These are phyloP conservation scores for Aproaerema taeniolella DNA, from an alignment of 2,888 invertebrate species.

Conservation along the genomic window DNA sequence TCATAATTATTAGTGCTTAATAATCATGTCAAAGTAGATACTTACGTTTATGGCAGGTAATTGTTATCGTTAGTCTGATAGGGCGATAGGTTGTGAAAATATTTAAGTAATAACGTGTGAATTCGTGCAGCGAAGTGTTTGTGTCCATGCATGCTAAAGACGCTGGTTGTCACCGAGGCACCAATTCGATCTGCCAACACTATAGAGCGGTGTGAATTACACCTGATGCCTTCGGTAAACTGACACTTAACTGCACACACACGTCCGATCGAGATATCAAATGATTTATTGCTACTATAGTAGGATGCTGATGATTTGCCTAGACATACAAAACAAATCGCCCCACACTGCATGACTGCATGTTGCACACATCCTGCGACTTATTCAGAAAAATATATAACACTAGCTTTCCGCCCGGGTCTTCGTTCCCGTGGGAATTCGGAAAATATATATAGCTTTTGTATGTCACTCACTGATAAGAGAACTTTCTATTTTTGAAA, in stretches of 20 bases:
- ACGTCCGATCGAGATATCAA: conserved; percentile 51
- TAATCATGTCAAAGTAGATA: too few relatives aligned
- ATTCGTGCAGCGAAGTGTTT: conserved; percentile 41
- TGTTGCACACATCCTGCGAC: not conserved
- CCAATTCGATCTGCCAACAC: conserved; percentile 38
- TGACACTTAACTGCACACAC: conserved; percentile 44
- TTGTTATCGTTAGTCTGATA: conserved; percentile 17
- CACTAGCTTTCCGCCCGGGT: too few relatives aligned
- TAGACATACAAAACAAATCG: not conserved
- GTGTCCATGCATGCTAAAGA: conserved; percentile 47
- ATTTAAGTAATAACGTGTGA: conserved; percentile 27
- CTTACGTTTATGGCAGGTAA: conserved; percentile 16
- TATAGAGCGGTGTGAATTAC: conserved; percentile 53
- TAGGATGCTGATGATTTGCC: conserved; percentile 2
- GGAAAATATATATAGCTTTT: too few relatives aligned
- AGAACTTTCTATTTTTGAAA: too few relatives aligned
- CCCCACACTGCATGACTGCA: too few relatives aligned
- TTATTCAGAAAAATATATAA: not conserved
- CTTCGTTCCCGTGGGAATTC: too few relatives aligned
- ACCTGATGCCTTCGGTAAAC: conserved; percentile 53
- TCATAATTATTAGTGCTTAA: too few relatives aligned
- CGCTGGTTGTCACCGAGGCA: conserved; percentile 39
- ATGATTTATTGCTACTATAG: conserved; percentile 46
- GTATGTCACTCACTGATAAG: too few relatives aligned
- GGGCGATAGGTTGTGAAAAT: too few relatives aligned